Evolutionary conservation across 2,113 vertebrate genomes (phyloP).

Genomic region (Prochilodus magdalenae): DNA sequence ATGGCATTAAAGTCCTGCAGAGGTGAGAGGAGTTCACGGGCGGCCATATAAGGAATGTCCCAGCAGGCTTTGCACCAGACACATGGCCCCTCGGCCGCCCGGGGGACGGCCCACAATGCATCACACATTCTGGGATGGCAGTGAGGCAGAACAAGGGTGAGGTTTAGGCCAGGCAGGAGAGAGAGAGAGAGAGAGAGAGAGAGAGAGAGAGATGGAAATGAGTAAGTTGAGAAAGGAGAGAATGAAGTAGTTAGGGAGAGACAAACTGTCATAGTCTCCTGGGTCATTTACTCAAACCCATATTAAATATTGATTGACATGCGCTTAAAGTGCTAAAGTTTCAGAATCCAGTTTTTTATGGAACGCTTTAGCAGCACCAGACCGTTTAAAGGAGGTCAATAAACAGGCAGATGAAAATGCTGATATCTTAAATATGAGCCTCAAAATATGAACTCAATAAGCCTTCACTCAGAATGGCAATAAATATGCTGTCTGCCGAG

Average conservation of each 20-base stretch:
- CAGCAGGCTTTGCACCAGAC: constrained; percentile 58
- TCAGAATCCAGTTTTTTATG: neutral
- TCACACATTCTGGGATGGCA: constrained; percentile 57
- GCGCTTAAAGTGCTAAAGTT: constrained; percentile 22
- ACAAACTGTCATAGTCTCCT: neutral
- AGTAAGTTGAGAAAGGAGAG: neutral
- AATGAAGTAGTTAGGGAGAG: neutral
- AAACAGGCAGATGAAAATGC: constrained; percentile 16
- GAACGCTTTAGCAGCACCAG: neutral
- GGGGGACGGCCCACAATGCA: constrained; percentile 53
- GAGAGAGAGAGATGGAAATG: too few species aligned
- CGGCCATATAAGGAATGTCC: constrained; percentile 60
- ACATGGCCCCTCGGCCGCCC: constrained; percentile 55
- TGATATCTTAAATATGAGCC: neutral
- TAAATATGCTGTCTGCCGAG: too few species aligned
- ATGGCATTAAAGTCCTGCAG: constrained; percentile 31
- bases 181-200: constrained; percentile 48
- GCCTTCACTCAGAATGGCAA: too few species aligned
- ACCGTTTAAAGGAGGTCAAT: constrained; percentile 19
- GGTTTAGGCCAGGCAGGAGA: constrained; percentile 43
- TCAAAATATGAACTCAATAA: too few species aligned
- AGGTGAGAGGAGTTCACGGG: constrained; percentile 56
- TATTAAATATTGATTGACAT: constrained; percentile 25
- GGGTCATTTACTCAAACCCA: constrained; percentile 43
- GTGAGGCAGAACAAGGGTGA: constrained; percentile 53